Conservation (phyloP, 2,888 invertebrate genomes). For the Pterostichus niger region DNA sequence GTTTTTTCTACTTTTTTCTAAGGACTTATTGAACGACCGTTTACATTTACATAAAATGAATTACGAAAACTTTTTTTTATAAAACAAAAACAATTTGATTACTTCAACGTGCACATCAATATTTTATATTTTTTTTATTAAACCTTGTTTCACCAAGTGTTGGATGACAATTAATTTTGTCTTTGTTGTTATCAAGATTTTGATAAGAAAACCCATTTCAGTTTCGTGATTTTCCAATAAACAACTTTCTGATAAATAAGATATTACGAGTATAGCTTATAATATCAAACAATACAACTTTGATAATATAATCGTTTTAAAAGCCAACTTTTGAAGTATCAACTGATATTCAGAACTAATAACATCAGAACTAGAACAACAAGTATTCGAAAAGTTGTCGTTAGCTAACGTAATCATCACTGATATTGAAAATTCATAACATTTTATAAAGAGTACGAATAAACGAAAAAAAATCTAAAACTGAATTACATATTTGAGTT, state of each 20-base stretch:
- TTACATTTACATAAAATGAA: not conserved
- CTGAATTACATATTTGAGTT: too few species aligned
- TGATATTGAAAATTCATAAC: not conserved
- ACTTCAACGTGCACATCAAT: too few species aligned
- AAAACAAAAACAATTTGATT: not conserved
- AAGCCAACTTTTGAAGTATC: slow-evolving; percentile 33
- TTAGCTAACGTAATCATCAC: not conserved
- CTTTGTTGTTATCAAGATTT: too few species aligned
- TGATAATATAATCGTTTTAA: slow-evolving; percentile 35
- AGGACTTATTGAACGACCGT: too few species aligned
- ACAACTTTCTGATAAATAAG: slow-evolving; percentile 39
- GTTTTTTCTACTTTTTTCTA: too few species aligned
- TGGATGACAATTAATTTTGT: too few species aligned
- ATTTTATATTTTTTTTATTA: too few species aligned
- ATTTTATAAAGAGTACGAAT: not conserved
- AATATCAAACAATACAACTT: slow-evolving; percentile 35
- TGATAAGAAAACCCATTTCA: slow-evolving; percentile 2
- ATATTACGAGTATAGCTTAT: slow-evolving; percentile 19
- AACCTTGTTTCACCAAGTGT: too few species aligned
- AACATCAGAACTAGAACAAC: slow-evolving; percentile 18
- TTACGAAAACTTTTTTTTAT: not conserved
- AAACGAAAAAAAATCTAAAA: not conserved
- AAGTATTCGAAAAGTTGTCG: slow-evolving; percentile 6
- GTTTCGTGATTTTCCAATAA: slow-evolving; percentile 38
- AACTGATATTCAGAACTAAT: slow-evolving; percentile 41